Evolutionary conservation across 2,888 invertebrate species (phyloP).

Genomic region (Encarsia formosa): DNA sequence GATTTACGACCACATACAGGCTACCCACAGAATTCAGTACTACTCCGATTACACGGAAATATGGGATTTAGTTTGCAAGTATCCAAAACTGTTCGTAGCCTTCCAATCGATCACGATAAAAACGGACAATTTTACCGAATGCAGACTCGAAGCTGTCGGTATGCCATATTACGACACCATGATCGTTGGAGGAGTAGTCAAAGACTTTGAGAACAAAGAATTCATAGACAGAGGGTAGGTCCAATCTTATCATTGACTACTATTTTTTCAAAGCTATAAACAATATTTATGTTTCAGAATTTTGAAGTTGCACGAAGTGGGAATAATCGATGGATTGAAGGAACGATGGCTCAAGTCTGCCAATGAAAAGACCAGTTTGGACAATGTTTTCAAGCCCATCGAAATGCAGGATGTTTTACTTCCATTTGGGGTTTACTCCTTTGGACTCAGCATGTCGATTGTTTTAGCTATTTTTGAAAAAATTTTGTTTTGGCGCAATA

Average conservation of each 20-base stretch:
- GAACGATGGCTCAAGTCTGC: neutral
- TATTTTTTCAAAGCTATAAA: no score
- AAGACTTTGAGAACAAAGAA: conserved; percentile 29
- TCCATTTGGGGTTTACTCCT: neutral
- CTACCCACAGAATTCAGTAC: neutral
- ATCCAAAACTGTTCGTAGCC: neutral
- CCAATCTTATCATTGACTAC: neutral
- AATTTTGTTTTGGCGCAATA: no score
- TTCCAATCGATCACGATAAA: conserved; percentile 1
- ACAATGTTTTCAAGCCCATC: no score
- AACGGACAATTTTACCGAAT: conserved; percentile 4
- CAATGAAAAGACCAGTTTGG: neutral
- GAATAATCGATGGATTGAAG: neutral
- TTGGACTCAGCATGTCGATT: neutral
- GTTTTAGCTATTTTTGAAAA: neutral
- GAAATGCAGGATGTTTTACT: no score
- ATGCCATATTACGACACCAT: neutral
- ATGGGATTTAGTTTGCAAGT: neutral
- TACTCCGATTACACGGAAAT: neutral
- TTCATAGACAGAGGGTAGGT: conserved; percentile 33
- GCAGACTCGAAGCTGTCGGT: conserved; percentile 25
- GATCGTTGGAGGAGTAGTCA: conserved; percentile 28
- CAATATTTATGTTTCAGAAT: neutral
- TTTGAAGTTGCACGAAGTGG: conserved; percentile 1
- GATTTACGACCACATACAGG: neutral